Evolutionary conservation across 2,888 invertebrate species (phyloP).

Genomic region (Azorinus chamasolen): DNA sequence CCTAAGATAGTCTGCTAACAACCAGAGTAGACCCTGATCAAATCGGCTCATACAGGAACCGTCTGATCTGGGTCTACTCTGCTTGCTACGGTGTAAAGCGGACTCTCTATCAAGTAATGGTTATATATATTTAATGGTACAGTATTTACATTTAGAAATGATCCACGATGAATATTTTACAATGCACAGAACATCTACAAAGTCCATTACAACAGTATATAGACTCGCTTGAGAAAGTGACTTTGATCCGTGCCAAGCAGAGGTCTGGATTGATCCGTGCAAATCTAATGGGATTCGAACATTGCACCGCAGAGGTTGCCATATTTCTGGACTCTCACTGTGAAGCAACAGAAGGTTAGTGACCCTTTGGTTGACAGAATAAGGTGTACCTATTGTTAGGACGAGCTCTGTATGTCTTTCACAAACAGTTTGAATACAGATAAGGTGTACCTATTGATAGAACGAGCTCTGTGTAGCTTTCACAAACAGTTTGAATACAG

Average conservation of each 20-base stretch:
- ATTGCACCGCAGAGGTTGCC: constrained; percentile 94
- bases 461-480: background rate
- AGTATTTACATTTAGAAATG: too few relatives aligned
- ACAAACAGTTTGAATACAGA: background rate
- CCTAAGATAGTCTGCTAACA: too few relatives aligned
- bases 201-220: constrained; percentile 95
- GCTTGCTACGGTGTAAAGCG: too few relatives aligned
- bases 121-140: too few relatives aligned
- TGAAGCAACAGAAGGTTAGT: constrained; percentile 88
- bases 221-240: constrained; percentile 93
- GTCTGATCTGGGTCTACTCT: too few relatives aligned
- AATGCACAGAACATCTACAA: constrained; percentile 97
- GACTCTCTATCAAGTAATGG: too few relatives aligned
- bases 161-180: constrained; percentile 15
- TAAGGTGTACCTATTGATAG: background rate
- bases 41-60: too few relatives aligned
- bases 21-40: too few relatives aligned
- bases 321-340: constrained; percentile 99
- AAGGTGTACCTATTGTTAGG: background rate
- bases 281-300: constrained; percentile 94
- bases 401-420: background rate
- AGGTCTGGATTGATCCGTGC: constrained; percentile 98
- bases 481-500: background rate
- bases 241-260: constrained; percentile 94
- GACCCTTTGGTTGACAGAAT: background rate